Percentiles rank a stretch among this genome's conserved stretches.
Conservation (phyloP, 2,113 vertebrate species). For the Salminus brasiliensis region DNA sequence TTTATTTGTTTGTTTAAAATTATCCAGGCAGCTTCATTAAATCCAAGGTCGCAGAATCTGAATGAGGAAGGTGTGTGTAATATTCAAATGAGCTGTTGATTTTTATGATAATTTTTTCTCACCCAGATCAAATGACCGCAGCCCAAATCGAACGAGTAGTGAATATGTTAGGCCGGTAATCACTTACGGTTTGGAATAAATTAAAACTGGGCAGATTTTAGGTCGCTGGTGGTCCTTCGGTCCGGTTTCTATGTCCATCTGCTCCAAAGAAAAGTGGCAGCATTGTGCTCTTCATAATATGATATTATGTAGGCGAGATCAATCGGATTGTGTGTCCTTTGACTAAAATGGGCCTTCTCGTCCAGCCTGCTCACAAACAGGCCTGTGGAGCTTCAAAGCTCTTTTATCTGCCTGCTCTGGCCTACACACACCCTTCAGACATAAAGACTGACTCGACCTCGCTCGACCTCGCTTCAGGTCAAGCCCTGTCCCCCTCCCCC, state of each 20-base stretch:
- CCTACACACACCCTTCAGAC: background rate
- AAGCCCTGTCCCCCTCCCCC: background rate
- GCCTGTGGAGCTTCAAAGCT: conserved; percentile 5
- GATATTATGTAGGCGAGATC: background rate
- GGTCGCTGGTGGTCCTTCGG: background rate
- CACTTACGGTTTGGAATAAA: background rate
- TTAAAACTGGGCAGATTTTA: background rate
- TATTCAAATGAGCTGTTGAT: conserved; percentile 21
- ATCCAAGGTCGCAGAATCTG: background rate
- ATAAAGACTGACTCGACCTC: background rate
- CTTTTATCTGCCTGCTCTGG: conserved; percentile 8
- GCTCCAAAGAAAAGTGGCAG: background rate
- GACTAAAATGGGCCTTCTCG: background rate
- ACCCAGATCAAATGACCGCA: conserved; percentile 14
- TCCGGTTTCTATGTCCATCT: background rate
- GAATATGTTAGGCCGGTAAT: conserved; percentile 22
- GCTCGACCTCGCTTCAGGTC: background rate
- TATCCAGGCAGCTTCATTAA: conserved; percentile 15
- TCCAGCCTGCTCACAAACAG: background rate
- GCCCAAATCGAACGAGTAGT: background rate
- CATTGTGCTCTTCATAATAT: background rate
- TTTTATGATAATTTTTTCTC: background rate
- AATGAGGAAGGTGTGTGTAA: conserved; percentile 10
- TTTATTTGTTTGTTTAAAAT: conserved; percentile 10
- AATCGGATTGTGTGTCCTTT: background rate